Evolutionary conservation across 2,797 vertebrate species (phyloP).

Genomic region (Triplophysa yarkandensis): DNA sequence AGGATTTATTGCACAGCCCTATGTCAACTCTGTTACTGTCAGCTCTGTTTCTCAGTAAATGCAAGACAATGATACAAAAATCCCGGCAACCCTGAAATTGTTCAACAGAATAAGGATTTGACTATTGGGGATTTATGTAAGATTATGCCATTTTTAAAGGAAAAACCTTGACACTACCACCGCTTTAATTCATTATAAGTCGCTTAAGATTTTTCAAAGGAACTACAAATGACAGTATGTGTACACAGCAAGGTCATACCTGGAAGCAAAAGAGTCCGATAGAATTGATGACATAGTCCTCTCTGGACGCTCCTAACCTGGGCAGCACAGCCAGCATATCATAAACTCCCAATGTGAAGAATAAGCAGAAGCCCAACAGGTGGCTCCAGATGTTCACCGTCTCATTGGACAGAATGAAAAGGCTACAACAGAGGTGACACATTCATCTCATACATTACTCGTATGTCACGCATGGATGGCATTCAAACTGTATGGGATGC

Average conservation of each 20-base stretch:
- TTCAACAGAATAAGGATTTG: too few relatives aligned
- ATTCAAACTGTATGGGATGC: not conserved
- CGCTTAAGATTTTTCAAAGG: too few relatives aligned
- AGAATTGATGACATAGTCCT: slow-evolving; percentile 95
- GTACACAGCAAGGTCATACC: slow-evolving; percentile 65
- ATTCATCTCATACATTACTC: not conserved
- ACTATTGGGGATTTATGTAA: too few relatives aligned
- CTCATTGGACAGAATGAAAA: slow-evolving; percentile 96
- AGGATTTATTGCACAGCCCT: too few relatives aligned
- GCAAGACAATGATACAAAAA: too few relatives aligned
- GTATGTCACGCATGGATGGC: not conserved
- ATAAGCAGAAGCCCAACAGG: slow-evolving; percentile 90
- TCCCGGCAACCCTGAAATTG: too few relatives aligned
- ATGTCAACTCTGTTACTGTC: too few relatives aligned
- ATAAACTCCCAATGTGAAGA: slow-evolving; percentile 89
- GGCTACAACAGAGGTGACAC: slow-evolving; percentile 68
- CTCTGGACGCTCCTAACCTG: slow-evolving; percentile 82
- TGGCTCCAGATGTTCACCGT: slow-evolving; percentile 97
- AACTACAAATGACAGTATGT: too few relatives aligned
- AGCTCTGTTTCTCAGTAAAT: too few relatives aligned
- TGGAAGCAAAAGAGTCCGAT: slow-evolving; percentile 96
- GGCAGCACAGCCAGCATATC: slow-evolving; percentile 89
- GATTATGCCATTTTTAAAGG: too few relatives aligned
- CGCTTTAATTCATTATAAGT: too few relatives aligned
- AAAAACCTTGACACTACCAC: too few relatives aligned